Base-by-base conservation (phyloP, 2,113 vertebrate species). In the Oplegnathus fasciatus region DNA sequence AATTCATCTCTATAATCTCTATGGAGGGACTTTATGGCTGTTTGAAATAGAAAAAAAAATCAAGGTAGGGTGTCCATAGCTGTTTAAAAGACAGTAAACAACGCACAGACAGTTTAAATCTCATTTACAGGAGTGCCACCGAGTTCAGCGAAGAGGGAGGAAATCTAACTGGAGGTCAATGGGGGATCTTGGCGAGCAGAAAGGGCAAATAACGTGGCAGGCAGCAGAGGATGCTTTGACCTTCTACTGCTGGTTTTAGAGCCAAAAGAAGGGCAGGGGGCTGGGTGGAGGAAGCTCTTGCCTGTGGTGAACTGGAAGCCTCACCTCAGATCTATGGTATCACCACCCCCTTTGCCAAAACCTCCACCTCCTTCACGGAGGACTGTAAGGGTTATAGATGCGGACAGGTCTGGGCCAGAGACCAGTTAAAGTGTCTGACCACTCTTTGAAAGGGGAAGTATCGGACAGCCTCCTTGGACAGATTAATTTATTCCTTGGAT, bases 171-270 rank as follows among this genome's bases (percentile, higher is more conserved):
- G 64, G 46, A 88, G 87, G 91, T 88, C 88, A 92, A 61, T 64
- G 77, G 83, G 83, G 83, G 83, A 79, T 93, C 90, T 93, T 90
- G 86, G 89, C 78, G 34, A 88, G 73, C 69, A 74, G 65, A 90
- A 92, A 89, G 84, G 86, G 90, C 92, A 92, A 86, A 92, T 62
- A 86, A 85, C 32, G 67, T 71, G 32, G 61, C 67, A 78, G 66
- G 73, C 69, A 75, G 83, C 81, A 46, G 86, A 86, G 84, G 86
- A 88, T 89, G 82, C 48, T 84, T 80, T 93, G 93, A 95, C 93
- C 91, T 94, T 94, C 92, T 48, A 40, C 71, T 75, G 83, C 75
- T 69, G 28, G n/a, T 78, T 88, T 83, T 71, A 54, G 78, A 92
- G 91, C 89, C 88, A 88, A 78, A 73, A 54, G 60, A 60, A 72